Evolutionary conservation across 2,113 vertebrate genomes (phyloP).

Genomic region (Megaceryle torquata): DNA sequence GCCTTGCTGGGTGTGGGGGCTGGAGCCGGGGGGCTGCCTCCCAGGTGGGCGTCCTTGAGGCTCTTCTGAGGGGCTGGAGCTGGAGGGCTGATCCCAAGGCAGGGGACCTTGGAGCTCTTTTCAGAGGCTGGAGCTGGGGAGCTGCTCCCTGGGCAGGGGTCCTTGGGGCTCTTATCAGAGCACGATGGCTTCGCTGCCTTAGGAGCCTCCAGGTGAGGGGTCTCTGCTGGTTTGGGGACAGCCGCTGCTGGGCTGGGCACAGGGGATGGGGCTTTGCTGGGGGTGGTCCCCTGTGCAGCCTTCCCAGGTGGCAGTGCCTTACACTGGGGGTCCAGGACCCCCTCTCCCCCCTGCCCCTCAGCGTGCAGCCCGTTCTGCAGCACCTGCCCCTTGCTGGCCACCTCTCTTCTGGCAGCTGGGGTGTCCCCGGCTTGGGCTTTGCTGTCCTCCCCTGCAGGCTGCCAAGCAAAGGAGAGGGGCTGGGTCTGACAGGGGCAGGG

Average conservation of each 20-base stretch:
- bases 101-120: background rate
- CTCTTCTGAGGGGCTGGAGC: background rate
- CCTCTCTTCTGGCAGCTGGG: slow-evolving; percentile 56
- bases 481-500: rapidly evolving
- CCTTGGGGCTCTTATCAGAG: background rate
- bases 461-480: background rate
- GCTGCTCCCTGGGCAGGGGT: background rate
- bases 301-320: background rate
- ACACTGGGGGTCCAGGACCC: background rate
- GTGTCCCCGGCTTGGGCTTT: slow-evolving; percentile 71
- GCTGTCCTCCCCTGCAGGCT: slow-evolving; percentile 71
- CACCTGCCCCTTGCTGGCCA: slow-evolving; percentile 27
- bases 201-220: background rate
- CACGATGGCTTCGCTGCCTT: background rate
- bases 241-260: background rate
- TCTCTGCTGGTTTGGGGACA: background rate
- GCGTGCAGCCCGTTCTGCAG: slow-evolving; percentile 48
- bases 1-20: background rate
- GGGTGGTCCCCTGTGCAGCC: background rate
- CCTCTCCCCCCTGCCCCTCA: background rate
- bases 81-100: rapidly evolving
- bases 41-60: background rate
- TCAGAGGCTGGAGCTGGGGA: background rate
- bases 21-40: background rate
- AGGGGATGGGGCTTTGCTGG: background rate